Evolutionary conservation across 2,113 vertebrate genomes (phyloP).

Genomic region (Myiopsitta monachus): DNA sequence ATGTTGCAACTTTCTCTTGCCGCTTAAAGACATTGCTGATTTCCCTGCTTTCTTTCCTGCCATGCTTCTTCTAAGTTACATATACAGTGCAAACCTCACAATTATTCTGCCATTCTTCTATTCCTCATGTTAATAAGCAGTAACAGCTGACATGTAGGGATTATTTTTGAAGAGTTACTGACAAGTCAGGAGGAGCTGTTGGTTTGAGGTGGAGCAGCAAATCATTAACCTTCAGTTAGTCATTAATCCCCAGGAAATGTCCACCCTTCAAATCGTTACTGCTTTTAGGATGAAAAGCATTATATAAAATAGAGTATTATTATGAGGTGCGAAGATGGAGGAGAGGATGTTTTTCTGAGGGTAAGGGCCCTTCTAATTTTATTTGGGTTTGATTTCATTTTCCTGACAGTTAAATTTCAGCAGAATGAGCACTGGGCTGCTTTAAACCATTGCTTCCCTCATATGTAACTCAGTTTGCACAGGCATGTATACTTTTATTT

Average conservation of each 20-base stretch:
- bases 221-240: neutral
- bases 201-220: slow-evolving; percentile 22
- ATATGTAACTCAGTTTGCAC: neutral
- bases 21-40: neutral
- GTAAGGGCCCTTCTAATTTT: neutral
- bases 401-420: neutral
- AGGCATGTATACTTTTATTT: neutral
- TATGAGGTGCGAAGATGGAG: neutral
- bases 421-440: neutral
- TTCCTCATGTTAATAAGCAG: neutral
- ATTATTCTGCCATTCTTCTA: neutral
- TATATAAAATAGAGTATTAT: neutral
- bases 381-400: slow-evolving; percentile 23
- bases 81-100: neutral
- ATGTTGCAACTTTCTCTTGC: neutral
- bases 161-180: neutral
- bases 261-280: neutral
- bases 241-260: slow-evolving; percentile 18
- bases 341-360: neutral
- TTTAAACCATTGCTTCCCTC: neutral
- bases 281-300: neutral
- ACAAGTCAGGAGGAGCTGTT: neutral
- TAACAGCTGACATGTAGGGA: neutral
- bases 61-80: neutral
- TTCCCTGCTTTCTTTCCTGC: neutral